These are phyloP conservation scores for Hybognathus amarus DNA, from an alignment of 2,797 vertebrate genomes.

Conservation along the genomic window DNA sequence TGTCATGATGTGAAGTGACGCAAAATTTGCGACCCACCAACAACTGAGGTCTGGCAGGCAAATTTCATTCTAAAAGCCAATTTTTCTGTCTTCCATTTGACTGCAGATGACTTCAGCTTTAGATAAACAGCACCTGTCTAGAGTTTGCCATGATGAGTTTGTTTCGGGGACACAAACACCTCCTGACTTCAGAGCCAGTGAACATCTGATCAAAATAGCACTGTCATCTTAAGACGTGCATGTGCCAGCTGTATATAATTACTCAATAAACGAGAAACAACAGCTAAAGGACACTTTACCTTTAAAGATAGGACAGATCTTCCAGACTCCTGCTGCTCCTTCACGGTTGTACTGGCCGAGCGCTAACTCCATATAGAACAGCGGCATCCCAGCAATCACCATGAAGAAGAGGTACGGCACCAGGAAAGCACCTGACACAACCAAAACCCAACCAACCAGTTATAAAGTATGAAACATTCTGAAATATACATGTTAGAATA, in stretches of 20 bases:
- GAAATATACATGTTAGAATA: background rate
- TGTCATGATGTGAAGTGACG: slow-evolving; percentile 6
- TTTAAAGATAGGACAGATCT: slow-evolving; percentile 93
- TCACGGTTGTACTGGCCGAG: slow-evolving; percentile 90
- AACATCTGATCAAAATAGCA: background rate
- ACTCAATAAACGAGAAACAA: no score
- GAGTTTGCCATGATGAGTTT: background rate
- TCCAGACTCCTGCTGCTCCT: slow-evolving; percentile 90
- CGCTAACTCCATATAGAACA: slow-evolving; percentile 94
- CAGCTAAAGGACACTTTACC: slow-evolving; percentile 68
- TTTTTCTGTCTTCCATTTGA: slow-evolving; percentile 77
- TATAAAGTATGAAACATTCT: background rate
- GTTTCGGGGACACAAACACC: slow-evolving; percentile 35
- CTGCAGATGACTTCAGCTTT: slow-evolving; percentile 65
- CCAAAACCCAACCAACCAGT: background rate
- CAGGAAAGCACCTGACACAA: slow-evolving; percentile 85
- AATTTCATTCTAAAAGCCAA: slow-evolving; percentile 78
- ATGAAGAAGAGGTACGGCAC: slow-evolving; percentile 92
- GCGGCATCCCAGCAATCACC: slow-evolving; percentile 91
- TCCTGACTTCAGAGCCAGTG: background rate
- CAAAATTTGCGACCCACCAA: slow-evolving; percentile 30
- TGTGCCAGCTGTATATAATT: background rate
- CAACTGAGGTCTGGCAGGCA: slow-evolving; percentile 60
- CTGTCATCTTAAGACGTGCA: background rate
- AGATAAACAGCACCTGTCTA: slow-evolving; percentile 72